Conservation (phyloP, 2,113 vertebrate species). For the Apodemus speciosus region DNA sequence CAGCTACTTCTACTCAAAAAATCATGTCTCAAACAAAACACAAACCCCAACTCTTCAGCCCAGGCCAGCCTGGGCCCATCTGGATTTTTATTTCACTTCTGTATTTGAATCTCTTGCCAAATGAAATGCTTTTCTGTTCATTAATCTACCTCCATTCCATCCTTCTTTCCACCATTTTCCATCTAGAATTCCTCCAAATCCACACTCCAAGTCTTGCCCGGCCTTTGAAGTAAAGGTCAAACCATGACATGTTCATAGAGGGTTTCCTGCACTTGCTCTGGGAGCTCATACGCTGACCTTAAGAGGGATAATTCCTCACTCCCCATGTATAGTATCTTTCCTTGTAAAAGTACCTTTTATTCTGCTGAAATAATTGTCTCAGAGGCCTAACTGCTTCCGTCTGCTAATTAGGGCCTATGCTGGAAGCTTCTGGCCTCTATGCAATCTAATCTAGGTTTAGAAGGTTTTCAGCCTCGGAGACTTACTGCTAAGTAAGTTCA, state of each 20-base stretch:
- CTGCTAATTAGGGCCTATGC: too few relatives aligned
- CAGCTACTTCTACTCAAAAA: neutral
- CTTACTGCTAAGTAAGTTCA: too few relatives aligned
- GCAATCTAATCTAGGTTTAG: too few relatives aligned
- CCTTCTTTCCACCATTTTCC: neutral
- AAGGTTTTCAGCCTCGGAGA: too few relatives aligned
- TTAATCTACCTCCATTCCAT: neutral
- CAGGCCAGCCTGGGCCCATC: too few relatives aligned
- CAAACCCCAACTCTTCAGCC: neutral
- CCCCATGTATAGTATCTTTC: neutral
- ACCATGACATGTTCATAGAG: neutral
- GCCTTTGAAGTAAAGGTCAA: neutral
- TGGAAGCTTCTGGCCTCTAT: too few relatives aligned
- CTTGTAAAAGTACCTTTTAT: too few relatives aligned
- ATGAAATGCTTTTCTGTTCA: neutral
- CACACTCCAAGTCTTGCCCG: neutral
- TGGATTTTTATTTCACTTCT: neutral
- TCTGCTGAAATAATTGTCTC: too few relatives aligned
- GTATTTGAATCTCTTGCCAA: neutral
- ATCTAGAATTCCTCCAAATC: neutral
- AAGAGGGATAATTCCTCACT: neutral
- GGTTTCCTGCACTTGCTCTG: neutral
- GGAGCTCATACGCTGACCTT: neutral
- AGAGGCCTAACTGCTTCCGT: too few relatives aligned
- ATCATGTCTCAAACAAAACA: neutral